Percentiles rank a stretch among this genome's conserved stretches.
Evolutionary conservation across 2,113 vertebrate species (phyloP).

Genomic region (rat (Rattus norvegicus)): GRCr8 NC_086026.1:90404501-90405000

Average conservation of each 20-base stretch:
- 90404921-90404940: background rate
- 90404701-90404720: background rate
- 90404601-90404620: background rate
- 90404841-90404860: slow-evolving; percentile 23
- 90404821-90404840: background rate
- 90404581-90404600: background rate
- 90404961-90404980: background rate
- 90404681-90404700: background rate
- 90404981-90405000: background rate
- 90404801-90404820: background rate
- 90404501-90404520: background rate
- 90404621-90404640: background rate
- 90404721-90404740: background rate
- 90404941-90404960: background rate
- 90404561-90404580: background rate
- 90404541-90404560: background rate
- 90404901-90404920: background rate
- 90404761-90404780: background rate
- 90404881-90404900: background rate
- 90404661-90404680: slow-evolving; percentile 9
- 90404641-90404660: background rate
- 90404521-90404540: background rate
- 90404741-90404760: background rate
- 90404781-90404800: background rate
- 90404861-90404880: background rate